A percentile compares a stretch with the other conserved stretches of the same genome.
Evolutionary conservation across 2,888 invertebrate species (phyloP).

Genomic region (Sialis lutaria): DNA sequence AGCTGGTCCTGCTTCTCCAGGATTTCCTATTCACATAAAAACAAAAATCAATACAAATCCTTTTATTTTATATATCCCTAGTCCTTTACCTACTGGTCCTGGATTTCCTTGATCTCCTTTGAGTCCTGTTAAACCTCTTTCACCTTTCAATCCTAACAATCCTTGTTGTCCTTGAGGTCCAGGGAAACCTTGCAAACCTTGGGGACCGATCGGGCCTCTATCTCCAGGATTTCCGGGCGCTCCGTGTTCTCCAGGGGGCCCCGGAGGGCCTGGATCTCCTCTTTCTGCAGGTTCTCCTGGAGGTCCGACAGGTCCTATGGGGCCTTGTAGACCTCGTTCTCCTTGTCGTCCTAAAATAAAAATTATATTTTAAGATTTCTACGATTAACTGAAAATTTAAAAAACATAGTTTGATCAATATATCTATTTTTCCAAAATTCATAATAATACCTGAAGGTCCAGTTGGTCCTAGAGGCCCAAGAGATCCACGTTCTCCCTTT

Average conservation of each 20-base stretch:
- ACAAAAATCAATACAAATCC: not conserved
- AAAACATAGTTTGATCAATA: not conserved
- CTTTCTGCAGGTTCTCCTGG: constrained; percentile 69
- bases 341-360: constrained; percentile 40
- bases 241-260: constrained; percentile 50
- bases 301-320: constrained; percentile 53
- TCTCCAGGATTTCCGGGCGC: constrained; percentile 60
- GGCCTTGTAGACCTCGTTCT: constrained; percentile 63
- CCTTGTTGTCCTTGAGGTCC: constrained; percentile 53
- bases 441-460: constrained; percentile 43
- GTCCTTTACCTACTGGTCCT: constrained; percentile 34
- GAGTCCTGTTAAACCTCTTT: constrained; percentile 47
- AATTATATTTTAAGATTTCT: not conserved
- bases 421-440: not conserved
- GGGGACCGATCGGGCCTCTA: constrained; percentile 50
- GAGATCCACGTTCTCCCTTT: constrained; percentile 57
- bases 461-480: constrained; percentile 55
- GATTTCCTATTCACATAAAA: constrained; percentile 26
- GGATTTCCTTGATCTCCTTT: constrained; percentile 59
- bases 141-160: constrained; percentile 54
- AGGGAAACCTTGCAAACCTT: constrained; percentile 49
- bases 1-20: constrained; percentile 43
- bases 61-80: no score
- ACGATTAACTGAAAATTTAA: not conserved
- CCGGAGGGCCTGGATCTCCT: constrained; percentile 58